Conservation (phyloP, 2,888 invertebrate species). For the Tetramorium bicarinatum region DNA sequence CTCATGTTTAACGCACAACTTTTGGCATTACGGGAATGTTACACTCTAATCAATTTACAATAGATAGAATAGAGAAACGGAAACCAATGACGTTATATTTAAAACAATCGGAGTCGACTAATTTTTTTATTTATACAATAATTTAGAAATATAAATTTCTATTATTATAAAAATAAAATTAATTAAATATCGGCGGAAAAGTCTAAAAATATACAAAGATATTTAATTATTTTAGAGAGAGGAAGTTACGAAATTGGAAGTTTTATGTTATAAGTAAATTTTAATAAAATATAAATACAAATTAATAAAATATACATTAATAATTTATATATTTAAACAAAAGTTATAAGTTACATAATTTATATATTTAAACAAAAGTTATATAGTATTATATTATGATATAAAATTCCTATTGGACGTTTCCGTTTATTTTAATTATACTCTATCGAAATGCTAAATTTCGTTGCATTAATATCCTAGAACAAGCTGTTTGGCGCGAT, state of each 20-base stretch:
- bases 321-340: not conserved
- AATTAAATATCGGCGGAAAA: not conserved
- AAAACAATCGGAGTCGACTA: not conserved
- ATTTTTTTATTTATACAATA: not conserved
- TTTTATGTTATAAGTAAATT: constrained; percentile 1
- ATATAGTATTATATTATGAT: not conserved
- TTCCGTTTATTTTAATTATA: not conserved
- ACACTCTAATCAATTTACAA: constrained; percentile 15
- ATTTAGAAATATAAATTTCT: not conserved
- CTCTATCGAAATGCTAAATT: constrained; percentile 10
- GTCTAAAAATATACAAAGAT: not conserved
- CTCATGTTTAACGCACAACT: constrained; percentile 53
- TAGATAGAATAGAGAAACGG: not conserved
- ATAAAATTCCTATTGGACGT: not conserved
- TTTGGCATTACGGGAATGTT: not conserved
- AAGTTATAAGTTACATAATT: not conserved
- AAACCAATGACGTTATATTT: not conserved
- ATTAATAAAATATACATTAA: not conserved
- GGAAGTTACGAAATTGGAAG: not conserved
- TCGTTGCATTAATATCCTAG: constrained; percentile 9
- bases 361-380: not conserved
- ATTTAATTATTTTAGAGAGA: not conserved
- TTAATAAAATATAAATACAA: not conserved
- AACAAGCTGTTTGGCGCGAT: not conserved
- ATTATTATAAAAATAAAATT: not conserved